Evolutionary conservation across 1,140 invertebrate genomes (phyloP).

Genomic region (Capitella teleta): DNA sequence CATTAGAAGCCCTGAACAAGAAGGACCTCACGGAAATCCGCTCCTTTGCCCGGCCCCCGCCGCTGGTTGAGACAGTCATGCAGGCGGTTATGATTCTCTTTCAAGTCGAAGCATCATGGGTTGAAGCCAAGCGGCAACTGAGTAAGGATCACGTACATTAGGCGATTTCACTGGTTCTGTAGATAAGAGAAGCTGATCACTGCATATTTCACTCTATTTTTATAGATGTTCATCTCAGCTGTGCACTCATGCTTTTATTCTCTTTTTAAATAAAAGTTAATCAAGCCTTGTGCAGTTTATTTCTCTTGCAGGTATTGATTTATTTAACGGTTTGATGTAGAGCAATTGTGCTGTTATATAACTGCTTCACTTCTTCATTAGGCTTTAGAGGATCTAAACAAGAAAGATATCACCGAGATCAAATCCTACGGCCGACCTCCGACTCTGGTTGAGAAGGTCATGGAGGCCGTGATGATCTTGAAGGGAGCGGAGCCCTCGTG

Average conservation of each 20-base stretch:
- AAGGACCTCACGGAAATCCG: constrained; percentile 69
- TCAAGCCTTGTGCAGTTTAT: no score
- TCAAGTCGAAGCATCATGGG: constrained; percentile 60
- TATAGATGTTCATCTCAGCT: no score
- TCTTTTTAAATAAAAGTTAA: no score
- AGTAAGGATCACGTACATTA: no score
- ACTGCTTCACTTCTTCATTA: constrained; percentile 34
- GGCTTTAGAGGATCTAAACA: constrained; percentile 70
- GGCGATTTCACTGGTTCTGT: no score
- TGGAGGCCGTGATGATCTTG: constrained; percentile 79
- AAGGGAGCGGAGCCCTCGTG: constrained; percentile 65
- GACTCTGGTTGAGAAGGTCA: constrained; percentile 70
- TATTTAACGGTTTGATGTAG: no score
- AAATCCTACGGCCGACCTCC: constrained; percentile 75
- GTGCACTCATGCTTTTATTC: no score
- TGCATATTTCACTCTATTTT: no score
- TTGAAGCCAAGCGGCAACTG: constrained; percentile 63
- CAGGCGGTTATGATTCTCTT: constrained; percentile 68
- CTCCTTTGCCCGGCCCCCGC: constrained; percentile 62
- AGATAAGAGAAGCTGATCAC: no score
- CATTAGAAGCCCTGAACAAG: constrained; percentile 62
- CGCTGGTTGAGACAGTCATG: constrained; percentile 68
- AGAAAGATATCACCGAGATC: constrained; percentile 77
- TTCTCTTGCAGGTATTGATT: no score
- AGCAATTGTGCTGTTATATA: no score